phyloP scores from a whole-genome alignment of 2,888 invertebrate genomes.

The Smittia aterrima region DNA sequence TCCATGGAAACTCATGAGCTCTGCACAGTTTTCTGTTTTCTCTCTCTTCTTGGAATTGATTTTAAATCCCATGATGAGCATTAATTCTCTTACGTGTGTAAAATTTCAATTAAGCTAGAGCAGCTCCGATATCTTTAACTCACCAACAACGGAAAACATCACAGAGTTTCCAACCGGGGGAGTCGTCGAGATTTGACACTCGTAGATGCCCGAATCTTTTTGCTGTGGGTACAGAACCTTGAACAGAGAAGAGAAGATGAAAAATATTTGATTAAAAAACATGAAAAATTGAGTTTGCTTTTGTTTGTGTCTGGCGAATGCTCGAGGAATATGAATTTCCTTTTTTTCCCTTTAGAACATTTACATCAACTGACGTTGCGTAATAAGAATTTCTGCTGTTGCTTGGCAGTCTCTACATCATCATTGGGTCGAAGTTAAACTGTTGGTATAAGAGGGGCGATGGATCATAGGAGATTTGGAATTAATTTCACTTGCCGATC shows the following conservation, averaged over 20 bases:
- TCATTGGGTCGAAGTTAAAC: too few relatives aligned
- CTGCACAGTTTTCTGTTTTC: background rate
- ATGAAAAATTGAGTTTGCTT: background rate
- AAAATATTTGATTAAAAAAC: slow-evolving; percentile 12
- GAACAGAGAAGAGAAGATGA: background rate
- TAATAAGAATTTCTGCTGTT: too few relatives aligned
- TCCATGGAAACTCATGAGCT: background rate
- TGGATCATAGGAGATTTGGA: too few relatives aligned
- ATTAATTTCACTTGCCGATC: too few relatives aligned
- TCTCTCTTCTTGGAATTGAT: background rate
- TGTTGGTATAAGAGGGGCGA: too few relatives aligned
- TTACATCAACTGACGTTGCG: too few relatives aligned
- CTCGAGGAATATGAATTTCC: too few relatives aligned
- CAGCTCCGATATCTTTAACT: background rate
- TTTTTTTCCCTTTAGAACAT: too few relatives aligned
- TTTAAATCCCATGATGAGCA: background rate
- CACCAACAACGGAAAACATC: slow-evolving; percentile 27
- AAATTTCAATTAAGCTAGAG: background rate
- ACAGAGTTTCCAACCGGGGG: slow-evolving; percentile 18
- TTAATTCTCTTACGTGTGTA: slow-evolving; percentile 19
- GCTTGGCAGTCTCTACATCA: too few relatives aligned
- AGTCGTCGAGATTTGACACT: slow-evolving; percentile 16
- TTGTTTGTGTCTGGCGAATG: too few relatives aligned
- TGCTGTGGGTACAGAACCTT: slow-evolving; percentile 21
- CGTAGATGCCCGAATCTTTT: slow-evolving; percentile 19